A percentile compares a stretch with the other conserved stretches of the same genome.
Evolutionary conservation across 2,113 vertebrate species (phyloP).

Genomic region (Pelobates fuscus): DNA sequence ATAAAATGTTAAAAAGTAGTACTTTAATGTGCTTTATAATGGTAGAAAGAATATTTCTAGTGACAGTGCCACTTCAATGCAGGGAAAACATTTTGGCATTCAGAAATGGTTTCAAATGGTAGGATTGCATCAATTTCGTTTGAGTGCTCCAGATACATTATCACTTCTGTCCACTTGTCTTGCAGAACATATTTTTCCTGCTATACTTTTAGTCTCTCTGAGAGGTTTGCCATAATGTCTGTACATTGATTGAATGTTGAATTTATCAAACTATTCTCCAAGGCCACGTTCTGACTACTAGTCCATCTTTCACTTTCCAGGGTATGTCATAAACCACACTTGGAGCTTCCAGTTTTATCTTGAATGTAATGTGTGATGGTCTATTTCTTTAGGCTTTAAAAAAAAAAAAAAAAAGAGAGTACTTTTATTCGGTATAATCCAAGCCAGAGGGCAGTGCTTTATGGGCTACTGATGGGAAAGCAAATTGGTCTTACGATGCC

Average conservation of each 20-base stretch:
- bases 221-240: conserved; percentile 2
- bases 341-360: conserved; percentile 15
- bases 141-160: not conserved
- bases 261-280: conserved; percentile 36
- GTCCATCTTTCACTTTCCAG: conserved; percentile 41
- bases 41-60: too few relatives aligned
- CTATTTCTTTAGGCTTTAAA: conserved; percentile 36
- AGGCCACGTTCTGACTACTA: conserved; percentile 30
- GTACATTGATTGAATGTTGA: conserved; percentile 38
- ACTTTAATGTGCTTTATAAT: too few relatives aligned
- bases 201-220: conserved; percentile 18
- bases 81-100: too few relatives aligned
- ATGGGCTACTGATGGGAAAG: conserved; percentile 32
- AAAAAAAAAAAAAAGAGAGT: too few relatives aligned
- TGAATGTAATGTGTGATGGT: conserved; percentile 9
- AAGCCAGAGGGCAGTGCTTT: conserved; percentile 27
- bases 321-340: conserved; percentile 35
- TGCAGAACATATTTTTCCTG: conserved; percentile 2
- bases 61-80: too few relatives aligned
- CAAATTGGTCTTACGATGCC: conserved; percentile 23
- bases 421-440: conserved; percentile 23
- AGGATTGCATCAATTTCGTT: not conserved
- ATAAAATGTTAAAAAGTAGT: too few relatives aligned
- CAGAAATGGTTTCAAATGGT: not conserved
- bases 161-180: not conserved